Evolutionary conservation across 1,140 invertebrate genomes (phyloP).

Genomic region (Pseudoatta argentina): DNA sequence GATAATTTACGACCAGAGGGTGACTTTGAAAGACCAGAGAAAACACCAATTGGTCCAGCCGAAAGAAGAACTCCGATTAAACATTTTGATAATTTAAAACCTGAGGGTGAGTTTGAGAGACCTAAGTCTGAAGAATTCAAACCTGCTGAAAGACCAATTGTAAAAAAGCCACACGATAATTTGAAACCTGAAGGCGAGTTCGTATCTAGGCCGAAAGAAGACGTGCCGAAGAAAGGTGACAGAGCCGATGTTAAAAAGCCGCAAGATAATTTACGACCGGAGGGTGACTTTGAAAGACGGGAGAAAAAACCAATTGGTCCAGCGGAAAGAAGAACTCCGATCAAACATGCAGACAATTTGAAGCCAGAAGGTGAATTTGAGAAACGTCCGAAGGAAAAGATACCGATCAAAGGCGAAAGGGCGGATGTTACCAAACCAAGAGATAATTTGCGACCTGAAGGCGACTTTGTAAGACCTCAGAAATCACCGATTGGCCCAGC

Average conservation of each 20-base stretch:
- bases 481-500: slow-evolving; percentile 73
- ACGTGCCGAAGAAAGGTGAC: slow-evolving; percentile 84
- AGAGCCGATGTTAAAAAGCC: slow-evolving; percentile 84
- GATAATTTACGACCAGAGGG: slow-evolving; percentile 91
- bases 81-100: slow-evolving; percentile 88
- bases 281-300: slow-evolving; percentile 87
- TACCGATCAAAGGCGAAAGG: slow-evolving; percentile 67
- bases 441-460: slow-evolving; percentile 87
- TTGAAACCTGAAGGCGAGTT: no score
- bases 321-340: slow-evolving; percentile 82
- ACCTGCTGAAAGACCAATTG: no score
- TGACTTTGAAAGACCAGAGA: slow-evolving; percentile 87
- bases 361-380: slow-evolving; percentile 87
- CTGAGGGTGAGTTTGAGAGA: slow-evolving; percentile 86
- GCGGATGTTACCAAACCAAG: slow-evolving; percentile 80
- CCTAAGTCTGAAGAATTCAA: no score
- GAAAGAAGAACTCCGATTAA: slow-evolving; percentile 89
- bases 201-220: slow-evolving; percentile 70
- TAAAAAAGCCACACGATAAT: no score
- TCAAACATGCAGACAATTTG: slow-evolving; percentile 81
- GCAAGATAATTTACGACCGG: slow-evolving; percentile 86
- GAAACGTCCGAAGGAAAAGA: slow-evolving; percentile 78
- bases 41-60: slow-evolving; percentile 82
- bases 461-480: slow-evolving; percentile 86
- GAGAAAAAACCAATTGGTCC: slow-evolving; percentile 83